Evolutionary conservation across 2,888 invertebrate species (phyloP).

Genomic region (Tipula lateralis): DNA sequence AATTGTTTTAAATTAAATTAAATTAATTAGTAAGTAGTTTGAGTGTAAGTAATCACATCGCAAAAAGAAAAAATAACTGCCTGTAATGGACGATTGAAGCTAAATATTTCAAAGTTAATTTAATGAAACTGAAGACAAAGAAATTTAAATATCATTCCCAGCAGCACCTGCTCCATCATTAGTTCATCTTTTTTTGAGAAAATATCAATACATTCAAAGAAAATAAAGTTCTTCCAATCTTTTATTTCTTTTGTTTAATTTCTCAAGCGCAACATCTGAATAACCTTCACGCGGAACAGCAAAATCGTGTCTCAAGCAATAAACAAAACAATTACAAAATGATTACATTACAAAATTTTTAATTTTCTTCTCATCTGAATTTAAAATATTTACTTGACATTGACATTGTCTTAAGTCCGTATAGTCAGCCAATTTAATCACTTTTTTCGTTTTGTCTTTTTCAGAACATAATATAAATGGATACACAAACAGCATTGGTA

Average conservation of each 20-base stretch:
- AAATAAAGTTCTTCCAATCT: background rate
- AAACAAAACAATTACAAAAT: background rate
- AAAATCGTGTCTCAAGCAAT: background rate
- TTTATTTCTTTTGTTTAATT: background rate
- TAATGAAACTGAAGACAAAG: background rate
- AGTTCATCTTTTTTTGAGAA: background rate
- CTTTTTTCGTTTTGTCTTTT: background rate
- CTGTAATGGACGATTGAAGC: background rate
- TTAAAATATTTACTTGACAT: background rate
- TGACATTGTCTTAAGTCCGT: background rate
- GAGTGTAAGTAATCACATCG: background rate
- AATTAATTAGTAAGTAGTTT: background rate
- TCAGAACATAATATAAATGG: conserved; percentile 53
- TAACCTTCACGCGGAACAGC: background rate
- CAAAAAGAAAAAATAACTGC: background rate
- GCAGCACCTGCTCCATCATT: background rate
- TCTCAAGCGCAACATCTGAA: background rate
- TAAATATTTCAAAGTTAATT: background rate
- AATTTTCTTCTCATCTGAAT: background rate
- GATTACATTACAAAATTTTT: conserved; percentile 3
- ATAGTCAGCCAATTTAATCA: background rate
- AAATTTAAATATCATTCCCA: background rate
- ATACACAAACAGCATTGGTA: conserved; percentile 73
- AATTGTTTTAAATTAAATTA: background rate
- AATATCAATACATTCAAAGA: background rate